Base-by-base conservation (phyloP, 1,140 invertebrate species). In the Drosophila miranda region DNA sequence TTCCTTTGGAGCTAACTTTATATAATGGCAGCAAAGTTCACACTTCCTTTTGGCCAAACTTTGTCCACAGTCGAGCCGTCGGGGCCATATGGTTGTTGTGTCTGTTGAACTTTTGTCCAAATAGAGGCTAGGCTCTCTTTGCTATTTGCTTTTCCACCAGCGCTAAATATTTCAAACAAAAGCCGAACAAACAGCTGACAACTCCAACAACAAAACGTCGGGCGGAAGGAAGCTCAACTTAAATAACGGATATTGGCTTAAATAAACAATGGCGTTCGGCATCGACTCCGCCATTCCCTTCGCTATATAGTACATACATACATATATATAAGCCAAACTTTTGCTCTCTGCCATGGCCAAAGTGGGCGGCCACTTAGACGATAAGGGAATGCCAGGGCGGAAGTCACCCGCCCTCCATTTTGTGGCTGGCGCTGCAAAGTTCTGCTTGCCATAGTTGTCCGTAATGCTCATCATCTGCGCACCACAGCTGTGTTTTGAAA, bases 171-270 rank as follows among this genome's bases (percentile, higher is more conserved):
- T 84, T 86, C 77, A 86, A 75, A 81, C 82, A 81, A 81, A 86
- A 86, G 74, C 74, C 82, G 71, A 81, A 68, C 81, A 81, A 77
- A 81, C 78, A 81, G 79, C 79, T 82, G 79, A 81, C 78, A 82
- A 80, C 68, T 49, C 26, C 54, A 61, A 54, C 53, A 70, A 66
- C 81, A 84, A 86, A 38, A 75, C 75, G 62, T 76, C 64, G 68
- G 59, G 62, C 78, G 82, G 82, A 87, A 86, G 82, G 82, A 86
- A 87, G 71, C 84, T 50, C 82, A 86, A 87, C 82, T 87, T 86
- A 82, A 86, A 87, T 86, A 86, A 78, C 82, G 82, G 82, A 86
- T 86, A 86, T 86, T 86, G 82, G 82, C 78, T 87, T 86, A 87
- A 82, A 86, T 86, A 87, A 86, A 86, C 83, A 86, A 86, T 82